Base-by-base conservation (phyloP, 2,888 invertebrate species). In the Seira musarum region DNA sequence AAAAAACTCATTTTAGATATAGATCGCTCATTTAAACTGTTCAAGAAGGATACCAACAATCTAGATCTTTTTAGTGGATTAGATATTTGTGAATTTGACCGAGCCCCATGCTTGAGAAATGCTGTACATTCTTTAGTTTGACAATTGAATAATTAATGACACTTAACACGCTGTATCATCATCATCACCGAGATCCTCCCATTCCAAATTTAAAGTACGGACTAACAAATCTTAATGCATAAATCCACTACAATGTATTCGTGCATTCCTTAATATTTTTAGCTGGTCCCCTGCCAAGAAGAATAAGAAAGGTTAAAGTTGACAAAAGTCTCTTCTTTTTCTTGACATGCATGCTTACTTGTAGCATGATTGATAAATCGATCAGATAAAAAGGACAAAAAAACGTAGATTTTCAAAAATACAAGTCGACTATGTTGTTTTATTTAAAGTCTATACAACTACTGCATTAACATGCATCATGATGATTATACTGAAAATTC, bases 291-390 rank as follows among this genome's bases (percentile, higher is more conserved):
- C n/a, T n/a, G n/a, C n/a, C n/a, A n/a, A n/a, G n/a, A n/a, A 35
- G 61, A 60, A 53, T 35, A 19, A 64, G 49, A 66, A 64, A 73
- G 79, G 73, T 69, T 79, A 73, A 67, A 81, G 84, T 84, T 82
- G 84, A 84, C 82, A 84, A 82, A 84, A 83, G 78, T 68, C 53
- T 49, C 67, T 69, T 30, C 35, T 67, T 13, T 70, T 46, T 35
- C 49, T 66, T 46, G 57, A 66, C 68, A 81, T 65, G 70, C 73
- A 60, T 64, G 66, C 73, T 63, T 64, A 63, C 17, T 21, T 63
- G 57, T 60, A 65, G 60, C 71, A 78, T 78, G 78, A 78, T 78
- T 67, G 78, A 78, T 78, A 78, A 78, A 72, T 61, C 49, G 72
- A 78, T 71, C 71, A 67, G 78, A 78, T 78, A 78, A 78, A 71